Base-by-base conservation (phyloP, 1,140 invertebrate genomes). In the Phortica variegata region DNA sequence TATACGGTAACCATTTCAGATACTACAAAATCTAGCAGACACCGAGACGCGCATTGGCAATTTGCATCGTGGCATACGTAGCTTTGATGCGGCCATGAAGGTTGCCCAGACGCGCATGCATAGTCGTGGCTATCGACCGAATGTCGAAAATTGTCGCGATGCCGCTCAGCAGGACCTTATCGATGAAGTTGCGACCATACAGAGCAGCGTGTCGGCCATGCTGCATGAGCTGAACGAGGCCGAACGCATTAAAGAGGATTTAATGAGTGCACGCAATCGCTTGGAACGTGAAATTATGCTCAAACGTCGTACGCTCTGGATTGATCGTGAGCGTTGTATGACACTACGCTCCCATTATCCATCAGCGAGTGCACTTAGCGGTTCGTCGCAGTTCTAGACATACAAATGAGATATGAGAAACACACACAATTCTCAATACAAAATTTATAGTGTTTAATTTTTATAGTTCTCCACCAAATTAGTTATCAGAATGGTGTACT, bases 21-120 rank as follows among this genome's bases (percentile, higher is more conserved):
- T 82, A 36, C 76, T 90, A 9, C 78, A 83, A 51, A 80, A 82
- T 58, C 77, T 88, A 29, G 85, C 86, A 7, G 84, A 85, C 40
- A 84, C 84, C n/a, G 88, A 91, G 69, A 79, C 75, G 19, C 73
- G 87, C 6, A 86, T 89, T 19, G 79, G 80, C 10, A 72, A 83
- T 47, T 72, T 90, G 13, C 79, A 83, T 44, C 76, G 75, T 20
- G 81, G 82, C 1, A 79, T 87, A 2, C 78, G 79, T 47, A 82
- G 82, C 58, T 81, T 89, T 62, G 86, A 90, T 58, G 77, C 81
- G 7, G 82, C 84, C 3, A 84, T 89, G 82, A 90, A 90, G 70
- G 80, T 88, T 18, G 87, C 87, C 13, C 88, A 91, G 75, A 90
- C 88, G 0, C 81, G 88, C 53, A 77, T 91, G 43, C 81, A 87